These are phyloP conservation scores for Cyclophora punctaria DNA, from an alignment of 2,888 invertebrate species.

Conservation along the genomic window DNA sequence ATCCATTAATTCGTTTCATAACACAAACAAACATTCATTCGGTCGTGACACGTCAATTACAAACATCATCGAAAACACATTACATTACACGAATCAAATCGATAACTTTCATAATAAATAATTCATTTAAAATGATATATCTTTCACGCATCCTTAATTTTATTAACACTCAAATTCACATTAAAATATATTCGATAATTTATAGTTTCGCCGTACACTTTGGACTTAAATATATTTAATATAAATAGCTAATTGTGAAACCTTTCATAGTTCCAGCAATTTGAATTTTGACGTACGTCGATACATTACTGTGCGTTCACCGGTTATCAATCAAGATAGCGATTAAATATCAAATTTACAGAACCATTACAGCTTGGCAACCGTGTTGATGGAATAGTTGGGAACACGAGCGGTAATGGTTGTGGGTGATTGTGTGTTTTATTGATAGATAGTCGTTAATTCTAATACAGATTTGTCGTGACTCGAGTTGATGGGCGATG, in stretches of 20 bases:
- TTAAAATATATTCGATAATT: conserved; percentile 55
- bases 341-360: conserved; percentile 20
- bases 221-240: conserved; percentile 69
- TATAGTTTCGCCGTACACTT: conserved; percentile 50
- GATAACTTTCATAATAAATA: conserved; percentile 34
- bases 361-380: conserved; percentile 25
- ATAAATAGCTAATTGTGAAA: conserved; percentile 62
- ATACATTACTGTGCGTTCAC: conserved; percentile 50
- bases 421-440: conserved; percentile 31
- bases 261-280: conserved; percentile 53
- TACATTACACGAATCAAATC: conserved; percentile 21
- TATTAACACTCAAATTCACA: conserved; percentile 49
- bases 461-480: conserved; percentile 68
- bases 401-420: conserved; percentile 44
- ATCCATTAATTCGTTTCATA: background rate
- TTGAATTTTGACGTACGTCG: conserved; percentile 51
- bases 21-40: background rate
- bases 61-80: conserved; percentile 24
- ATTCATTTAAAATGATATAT: conserved; percentile 23
- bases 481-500: conserved; percentile 63
- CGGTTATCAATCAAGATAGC: conserved; percentile 32
- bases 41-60: conserved; percentile 20
- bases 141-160: conserved; percentile 30
- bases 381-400: conserved; percentile 16
- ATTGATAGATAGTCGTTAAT: conserved; percentile 58